Percentiles rank a stretch among this genome's conserved stretches.
Evolutionary conservation across 2,797 vertebrate genomes (phyloP).

Genomic region (Echiichthys vipera): DNA sequence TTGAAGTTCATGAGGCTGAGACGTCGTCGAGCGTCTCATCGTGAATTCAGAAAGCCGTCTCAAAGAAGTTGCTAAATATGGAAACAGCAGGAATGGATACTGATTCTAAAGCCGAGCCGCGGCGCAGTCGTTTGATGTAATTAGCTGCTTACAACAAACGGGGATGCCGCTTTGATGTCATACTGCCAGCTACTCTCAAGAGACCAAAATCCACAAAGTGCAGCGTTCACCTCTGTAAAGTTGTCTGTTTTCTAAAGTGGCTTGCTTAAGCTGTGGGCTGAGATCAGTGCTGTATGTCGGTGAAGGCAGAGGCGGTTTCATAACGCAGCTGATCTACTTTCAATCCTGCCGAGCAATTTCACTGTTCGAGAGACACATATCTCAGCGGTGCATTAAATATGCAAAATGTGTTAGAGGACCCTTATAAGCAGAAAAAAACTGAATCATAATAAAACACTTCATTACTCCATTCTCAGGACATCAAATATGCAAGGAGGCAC

Average conservation of each 20-base stretch:
- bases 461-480: conserved; percentile 73
- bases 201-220: conserved; percentile 55
- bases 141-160: conserved; percentile 75
- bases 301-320: conserved; percentile 9
- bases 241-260: conserved; percentile 56
- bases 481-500: conserved; percentile 79
- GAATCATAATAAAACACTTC: conserved; percentile 73
- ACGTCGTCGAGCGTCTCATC: conserved; percentile 56
- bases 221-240: conserved; percentile 60
- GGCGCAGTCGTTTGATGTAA: conserved; percentile 75
- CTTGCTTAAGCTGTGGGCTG: conserved; percentile 21
- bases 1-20: conserved; percentile 57
- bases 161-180: conserved; percentile 73
- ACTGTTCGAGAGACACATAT: conserved; percentile 42
- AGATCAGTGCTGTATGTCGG: conserved; percentile 30
- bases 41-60: conserved; percentile 59
- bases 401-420: conserved; percentile 64
- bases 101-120: conserved; percentile 55
- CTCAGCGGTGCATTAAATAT: conserved; percentile 62
- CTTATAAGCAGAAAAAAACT: conserved; percentile 58
- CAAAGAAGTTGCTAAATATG: conserved; percentile 74
- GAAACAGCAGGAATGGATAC: conserved; percentile 53
- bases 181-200: conserved; percentile 57
- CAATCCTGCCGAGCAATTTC: conserved; percentile 29
- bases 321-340: conserved; percentile 16